Base-by-base conservation (phyloP, 92 coral and sea anemone genomes). In the Epizoanthus ramosus region DNA sequence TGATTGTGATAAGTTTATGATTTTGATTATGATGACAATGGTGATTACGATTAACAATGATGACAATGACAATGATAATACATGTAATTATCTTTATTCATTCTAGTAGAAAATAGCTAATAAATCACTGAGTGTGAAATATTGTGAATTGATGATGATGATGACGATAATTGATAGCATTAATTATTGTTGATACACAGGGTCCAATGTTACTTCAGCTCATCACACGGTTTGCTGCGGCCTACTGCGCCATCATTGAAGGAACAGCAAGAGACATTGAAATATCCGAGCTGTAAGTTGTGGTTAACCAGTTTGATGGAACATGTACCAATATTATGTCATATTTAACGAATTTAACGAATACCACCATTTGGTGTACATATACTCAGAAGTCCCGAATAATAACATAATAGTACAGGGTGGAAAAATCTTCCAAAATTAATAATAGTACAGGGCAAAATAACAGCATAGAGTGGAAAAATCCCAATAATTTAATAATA, bases 201-300 rank as follows among this genome's bases (percentile, higher is more conserved):
- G 99, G 99, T 8, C 91, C 99, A 10, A 92, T 91, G 87, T 85
- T 96, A 9, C 93, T 96, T 60, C 99, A 96, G 71, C 88, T 96
- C 13, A 91, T 96, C 21, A 96, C 99, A 15, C 84, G 92, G 80
- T 96, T 96, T 86, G 99, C 99, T 0, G 92, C 99, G 13, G 73
- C 99, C 9, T 96, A 96, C 69, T 96, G 99, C 67, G 87, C 99
- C 25, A 96, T 96, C 22, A 96, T 96, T 67, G 98, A 96, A 77
- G 99, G 99, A 79, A 94, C 97, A 58, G 99, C 99, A 3, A 89
- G 81, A 2, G 92, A 96, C 19, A 96, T 96, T 25, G 99, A 96
- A 84, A 94, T 94, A 10, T 87, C 99, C 57, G 98, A 96, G 84
- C 89, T 96, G 99, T 96, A 73, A 92, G 99, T 91, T 70, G 28